Evolutionary conservation across 2,888 invertebrate genomes (phyloP), one percentile per base, ranked within the genome.

Genomic region (Cordylochernes scorpioides): DNA sequence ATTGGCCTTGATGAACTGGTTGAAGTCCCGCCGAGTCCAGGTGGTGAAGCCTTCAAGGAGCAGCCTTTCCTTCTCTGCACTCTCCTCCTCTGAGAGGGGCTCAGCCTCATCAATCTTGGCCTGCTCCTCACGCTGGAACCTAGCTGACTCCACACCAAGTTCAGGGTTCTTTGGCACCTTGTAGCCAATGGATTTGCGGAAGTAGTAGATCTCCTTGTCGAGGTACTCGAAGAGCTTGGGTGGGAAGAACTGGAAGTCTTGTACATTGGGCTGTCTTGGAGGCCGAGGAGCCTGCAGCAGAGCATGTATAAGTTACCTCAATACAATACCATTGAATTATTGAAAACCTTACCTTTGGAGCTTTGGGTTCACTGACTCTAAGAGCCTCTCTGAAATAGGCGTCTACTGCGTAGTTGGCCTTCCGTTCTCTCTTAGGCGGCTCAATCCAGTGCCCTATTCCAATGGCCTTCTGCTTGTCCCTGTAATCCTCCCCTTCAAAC

Each of bases 231-330:
- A 94, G 2, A 99, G 62, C 39, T 94, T 64, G 3, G 88, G 84
- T 4, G 97, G 97, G 57, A 88, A 99, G 55, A 97, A 97, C 54
- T 99, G 97, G 53, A 94, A 99, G 57, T 99, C 97, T 60, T 94
- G 94, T 1, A 97, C 88, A 42, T 86, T 86, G 1, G 97, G 97
- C 50, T 97, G 91, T 50, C 94, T 97, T 0, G 97, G 97, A 4
- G 91, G 91, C 44, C 94, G 64, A 2, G 97, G 97, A 0, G 97
- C 94, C 67, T 71, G 50, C 9, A n/a, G 10, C 10, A 19, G n/a
- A n/a, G n/a, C n/a, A n/a, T n/a, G n/a, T n/a, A n/a, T n/a, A n/a
- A n/a, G 10, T 10, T 9, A 9, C 10, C 8, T 19, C 8, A 19
- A 19, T 19, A n/a, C 10, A 19, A 19, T n/a, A 10, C 21, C 9